phyloP scores from a whole-genome alignment of 2,113 vertebrate species.

The Lipotes vexillifer region DNA sequence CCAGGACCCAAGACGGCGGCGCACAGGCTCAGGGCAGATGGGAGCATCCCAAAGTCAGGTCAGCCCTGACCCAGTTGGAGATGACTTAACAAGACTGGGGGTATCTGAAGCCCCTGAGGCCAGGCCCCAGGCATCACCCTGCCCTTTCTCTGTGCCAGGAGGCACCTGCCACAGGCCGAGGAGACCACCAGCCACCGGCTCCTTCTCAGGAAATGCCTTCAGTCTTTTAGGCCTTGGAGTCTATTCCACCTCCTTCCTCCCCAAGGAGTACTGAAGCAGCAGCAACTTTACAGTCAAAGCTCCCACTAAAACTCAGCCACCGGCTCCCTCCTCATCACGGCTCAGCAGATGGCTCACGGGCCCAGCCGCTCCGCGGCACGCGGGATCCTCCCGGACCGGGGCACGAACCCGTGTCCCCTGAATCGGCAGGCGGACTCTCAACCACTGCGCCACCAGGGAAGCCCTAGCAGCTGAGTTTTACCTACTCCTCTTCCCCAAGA shows the following conservation, averaged over 20 bases:
- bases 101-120: neutral
- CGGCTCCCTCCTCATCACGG: neutral
- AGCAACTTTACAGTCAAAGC: neutral
- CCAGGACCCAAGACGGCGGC: neutral
- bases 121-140: fast-evolving
- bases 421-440: too few species aligned
- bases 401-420: too few species aligned
- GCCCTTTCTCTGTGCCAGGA: neutral
- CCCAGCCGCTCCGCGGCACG: too few species aligned
- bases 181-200: neutral
- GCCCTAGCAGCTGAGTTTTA: neutral
- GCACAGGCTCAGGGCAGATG: neutral
- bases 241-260: neutral
- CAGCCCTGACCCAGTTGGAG: neutral
- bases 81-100: neutral
- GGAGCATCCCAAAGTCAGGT: neutral
- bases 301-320: neutral
- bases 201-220: neutral
- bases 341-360: too few species aligned
- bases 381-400: too few species aligned
- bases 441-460: too few species aligned
- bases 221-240: neutral
- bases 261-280: neutral
- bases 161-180: neutral
- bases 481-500: neutral